phyloP scores from a whole-genome alignment of 1,140 invertebrate genomes.

The Matsumurasca onukii region DNA sequence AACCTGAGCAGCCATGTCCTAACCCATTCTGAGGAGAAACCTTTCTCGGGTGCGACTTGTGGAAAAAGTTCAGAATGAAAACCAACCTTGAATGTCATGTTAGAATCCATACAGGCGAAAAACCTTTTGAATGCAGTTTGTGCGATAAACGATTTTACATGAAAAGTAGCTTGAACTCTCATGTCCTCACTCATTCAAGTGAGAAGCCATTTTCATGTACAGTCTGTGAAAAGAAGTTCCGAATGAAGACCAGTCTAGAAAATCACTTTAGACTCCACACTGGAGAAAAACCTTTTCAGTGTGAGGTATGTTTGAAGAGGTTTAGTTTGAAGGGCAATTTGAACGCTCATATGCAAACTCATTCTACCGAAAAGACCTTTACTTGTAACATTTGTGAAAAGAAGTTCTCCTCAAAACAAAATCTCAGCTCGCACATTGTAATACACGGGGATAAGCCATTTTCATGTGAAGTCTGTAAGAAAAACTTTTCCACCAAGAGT shows the following conservation, averaged over 20 bases:
- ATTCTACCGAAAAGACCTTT: conserved; percentile 47
- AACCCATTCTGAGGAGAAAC: conserved; percentile 43
- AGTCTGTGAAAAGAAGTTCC: conserved; percentile 49
- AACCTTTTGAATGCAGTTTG: conserved; percentile 23
- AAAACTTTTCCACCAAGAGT: conserved; percentile 40
- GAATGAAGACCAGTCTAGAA: conserved; percentile 55
- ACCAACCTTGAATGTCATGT: conserved; percentile 10
- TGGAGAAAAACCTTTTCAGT: conserved; percentile 57
- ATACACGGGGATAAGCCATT: conserved; percentile 58
- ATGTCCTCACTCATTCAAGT: conserved; percentile 59
- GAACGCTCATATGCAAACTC: conserved; percentile 33
- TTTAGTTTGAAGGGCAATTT: conserved; percentile 46
- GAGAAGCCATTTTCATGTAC: conserved; percentile 60
- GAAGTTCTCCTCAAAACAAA: conserved; percentile 41
- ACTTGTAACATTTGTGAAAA: conserved; percentile 44
- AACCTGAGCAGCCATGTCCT: conserved; percentile 22
- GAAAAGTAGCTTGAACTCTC: conserved; percentile 47
- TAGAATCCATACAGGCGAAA: conserved; percentile 52
- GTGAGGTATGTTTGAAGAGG: conserved; percentile 53
- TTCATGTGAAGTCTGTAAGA: conserved; percentile 54
- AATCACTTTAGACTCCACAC: conserved; percentile 57
- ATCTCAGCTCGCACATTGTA: conserved; percentile 32
- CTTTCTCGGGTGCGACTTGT: conserved; percentile 51
- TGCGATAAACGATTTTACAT: conserved; percentile 19
- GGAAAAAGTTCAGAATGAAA: conserved; percentile 47